These are phyloP conservation scores for Fistularia commersonii DNA, from an alignment of 2,797 vertebrate genomes.

Conservation along the genomic window DNA sequence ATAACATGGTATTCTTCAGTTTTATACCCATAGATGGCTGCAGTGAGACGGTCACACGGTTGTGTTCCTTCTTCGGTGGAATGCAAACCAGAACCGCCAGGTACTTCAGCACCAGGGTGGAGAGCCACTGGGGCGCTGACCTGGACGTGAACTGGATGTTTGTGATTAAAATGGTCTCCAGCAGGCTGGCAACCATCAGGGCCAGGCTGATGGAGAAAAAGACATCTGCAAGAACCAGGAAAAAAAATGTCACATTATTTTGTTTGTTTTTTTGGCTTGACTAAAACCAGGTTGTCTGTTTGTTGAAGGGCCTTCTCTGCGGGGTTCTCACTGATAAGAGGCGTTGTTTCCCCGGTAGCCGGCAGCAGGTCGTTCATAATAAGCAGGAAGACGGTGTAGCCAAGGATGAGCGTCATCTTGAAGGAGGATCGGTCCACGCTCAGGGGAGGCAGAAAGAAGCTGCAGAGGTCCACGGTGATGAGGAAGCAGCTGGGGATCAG, in stretches of 20 bases:
- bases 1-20: no score
- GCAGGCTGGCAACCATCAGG: conserved; percentile 72
- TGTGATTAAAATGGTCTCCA: conserved; percentile 72
- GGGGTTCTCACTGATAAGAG: conserved; percentile 65
- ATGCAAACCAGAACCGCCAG: conserved; percentile 44
- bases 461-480: conserved; percentile 72
- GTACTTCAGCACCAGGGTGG: conserved; percentile 50
- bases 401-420: conserved; percentile 79
- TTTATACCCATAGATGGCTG: no score
- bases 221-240: conserved; percentile 38
- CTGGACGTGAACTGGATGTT: conserved; percentile 58
- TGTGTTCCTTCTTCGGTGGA: conserved; percentile 20
- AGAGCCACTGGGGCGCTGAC: conserved; percentile 57
- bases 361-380: conserved; percentile 75
- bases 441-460: conserved; percentile 73
- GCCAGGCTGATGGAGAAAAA: conserved; percentile 70
- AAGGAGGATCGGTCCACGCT: conserved; percentile 61
- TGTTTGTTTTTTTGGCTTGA: no score
- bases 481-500: conserved; percentile 77
- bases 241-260: not conserved
- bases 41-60: conserved; percentile 35
- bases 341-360: conserved; percentile 57
- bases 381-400: conserved; percentile 78
- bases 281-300: no score
- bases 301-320: not conserved